A percentile compares a stretch with the other conserved stretches of the same genome.
Conservation (phyloP, 2,797 vertebrate genomes). For the Platalea minor region DNA sequence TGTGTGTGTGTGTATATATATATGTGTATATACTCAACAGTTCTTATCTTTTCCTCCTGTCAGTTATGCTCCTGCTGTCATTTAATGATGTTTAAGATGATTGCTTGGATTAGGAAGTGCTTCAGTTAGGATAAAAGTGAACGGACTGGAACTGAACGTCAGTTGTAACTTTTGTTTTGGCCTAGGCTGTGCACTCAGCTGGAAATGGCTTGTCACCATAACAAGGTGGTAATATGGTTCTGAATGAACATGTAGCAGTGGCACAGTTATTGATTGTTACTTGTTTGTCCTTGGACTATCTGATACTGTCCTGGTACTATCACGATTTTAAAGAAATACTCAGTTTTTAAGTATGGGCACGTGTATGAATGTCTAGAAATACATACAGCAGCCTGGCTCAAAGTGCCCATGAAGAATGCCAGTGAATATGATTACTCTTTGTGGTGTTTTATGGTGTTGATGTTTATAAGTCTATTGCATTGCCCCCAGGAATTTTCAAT, state of each 20-base stretch:
- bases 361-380: fast-evolving
- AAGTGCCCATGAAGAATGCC: neutral
- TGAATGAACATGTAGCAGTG: neutral
- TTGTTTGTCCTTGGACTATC: neutral
- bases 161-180: neutral
- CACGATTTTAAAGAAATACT: neutral
- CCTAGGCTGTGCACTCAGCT: neutral
- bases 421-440: no score
- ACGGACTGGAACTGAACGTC: neutral
- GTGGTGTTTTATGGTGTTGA: neutral
- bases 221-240: neutral
- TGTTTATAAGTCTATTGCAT: neutral
- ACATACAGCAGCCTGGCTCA: neutral
- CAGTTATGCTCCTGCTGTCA: neutral
- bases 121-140: neutral
- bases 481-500: fast-evolving
- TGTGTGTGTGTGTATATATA: neutral
- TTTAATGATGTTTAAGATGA: neutral
- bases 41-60: neutral
- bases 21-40: fast-evolving
- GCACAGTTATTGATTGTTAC: neutral
- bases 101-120: neutral
- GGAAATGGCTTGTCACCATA: neutral
- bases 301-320: neutral
- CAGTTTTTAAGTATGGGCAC: neutral